Evolutionary conservation across 2,113 vertebrate species (phyloP), one percentile per base, ranked within the genome.

Genomic region (Mixornis gularis): DNA sequence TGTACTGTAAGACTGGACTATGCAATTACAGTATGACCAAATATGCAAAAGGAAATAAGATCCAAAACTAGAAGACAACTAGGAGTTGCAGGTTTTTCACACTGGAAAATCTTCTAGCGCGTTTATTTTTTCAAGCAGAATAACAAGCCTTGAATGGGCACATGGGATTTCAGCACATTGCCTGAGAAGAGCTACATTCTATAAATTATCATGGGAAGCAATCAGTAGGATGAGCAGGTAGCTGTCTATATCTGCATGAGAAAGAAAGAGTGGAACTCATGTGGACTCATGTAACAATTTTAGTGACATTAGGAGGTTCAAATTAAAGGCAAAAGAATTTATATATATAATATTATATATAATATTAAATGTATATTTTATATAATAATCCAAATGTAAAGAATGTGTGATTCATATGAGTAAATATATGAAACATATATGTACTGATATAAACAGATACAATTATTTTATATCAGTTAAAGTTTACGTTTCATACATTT

Each of bases 391-490:
- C 4, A 64, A 71, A 15, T 1, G 4, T n/a, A 48, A 48, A 74
- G 7, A 58, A 64, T 40, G 1, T 62, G n/a, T 29, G 10, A 52
- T 21, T 64, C 4, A 46, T n/a, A 24, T 0, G 0, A 64, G 3
- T 27, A 64, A 69, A 43, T 19, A 66, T 7, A 51, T 24, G 8
- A 71, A 79, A 66, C 3, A 16, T 30, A 48, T 68, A 44, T 73
- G 24, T 64, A 30, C 6, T 59, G 14, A 49, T 40, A 34, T 24
- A 64, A 81, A 43, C 4, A 18, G 22, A 48, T 20, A 5, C 22
- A 19, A 7, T 59, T 74, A 36, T n/a, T 77, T 68, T 40, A 26
- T 60, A 26, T 26, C 19, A 38, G 4, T 46, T 66, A 76, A 51
- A 13, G 0, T 3, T 53, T 49, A 36, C 21, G 2, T 51, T 87